Percentiles rank a stretch among this genome's conserved stretches.
Evolutionary conservation across 1,140 invertebrate genomes (phyloP).

Genomic region (Drosophila nasuta): DNA sequence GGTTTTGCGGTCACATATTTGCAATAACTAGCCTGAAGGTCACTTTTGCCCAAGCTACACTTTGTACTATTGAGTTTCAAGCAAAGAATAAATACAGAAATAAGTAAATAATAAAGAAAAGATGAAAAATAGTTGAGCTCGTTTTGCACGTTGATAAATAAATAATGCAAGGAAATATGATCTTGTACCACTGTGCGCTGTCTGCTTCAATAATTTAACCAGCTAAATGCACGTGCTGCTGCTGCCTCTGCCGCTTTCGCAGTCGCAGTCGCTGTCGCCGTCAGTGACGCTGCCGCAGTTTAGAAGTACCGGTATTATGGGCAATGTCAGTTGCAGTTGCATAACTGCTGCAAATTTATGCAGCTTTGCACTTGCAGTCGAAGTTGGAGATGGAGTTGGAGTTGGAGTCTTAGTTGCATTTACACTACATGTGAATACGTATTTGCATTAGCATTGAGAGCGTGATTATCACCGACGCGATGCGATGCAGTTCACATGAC

Average conservation of each 20-base stretch:
- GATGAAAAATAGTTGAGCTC: too few relatives aligned
- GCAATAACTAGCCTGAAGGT: too few relatives aligned
- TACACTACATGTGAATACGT: conserved; percentile 3
- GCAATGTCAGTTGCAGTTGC: conserved; percentile 56
- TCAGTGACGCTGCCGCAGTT: conserved; percentile 38
- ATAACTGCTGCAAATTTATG: conserved; percentile 60
- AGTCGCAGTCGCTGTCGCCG: conserved; percentile 17
- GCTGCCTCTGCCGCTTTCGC: conserved; percentile 13
- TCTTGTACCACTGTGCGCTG: conserved; percentile 50
- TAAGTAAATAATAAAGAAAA: too few relatives aligned
- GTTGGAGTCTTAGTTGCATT: not conserved
- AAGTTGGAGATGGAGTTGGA: conserved; percentile 11
- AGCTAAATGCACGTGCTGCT: conserved; percentile 73
- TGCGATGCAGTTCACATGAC: conserved; percentile 34
- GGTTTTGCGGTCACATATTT: too few relatives aligned
- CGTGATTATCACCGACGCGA: conserved; percentile 30
- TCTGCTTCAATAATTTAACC: conserved; percentile 71
- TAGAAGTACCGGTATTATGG: conserved; percentile 75
- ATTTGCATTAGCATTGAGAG: conserved; percentile 47
- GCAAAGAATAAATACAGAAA: too few relatives aligned
- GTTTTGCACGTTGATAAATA: not conserved
- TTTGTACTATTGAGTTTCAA: too few relatives aligned
- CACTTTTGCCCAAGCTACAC: too few relatives aligned
- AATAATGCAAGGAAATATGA: not conserved
- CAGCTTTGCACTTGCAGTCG: conserved; percentile 30